phyloP scores from a whole-genome alignment of 2,113 vertebrate genomes.

The Phocoena phocoena region DNA sequence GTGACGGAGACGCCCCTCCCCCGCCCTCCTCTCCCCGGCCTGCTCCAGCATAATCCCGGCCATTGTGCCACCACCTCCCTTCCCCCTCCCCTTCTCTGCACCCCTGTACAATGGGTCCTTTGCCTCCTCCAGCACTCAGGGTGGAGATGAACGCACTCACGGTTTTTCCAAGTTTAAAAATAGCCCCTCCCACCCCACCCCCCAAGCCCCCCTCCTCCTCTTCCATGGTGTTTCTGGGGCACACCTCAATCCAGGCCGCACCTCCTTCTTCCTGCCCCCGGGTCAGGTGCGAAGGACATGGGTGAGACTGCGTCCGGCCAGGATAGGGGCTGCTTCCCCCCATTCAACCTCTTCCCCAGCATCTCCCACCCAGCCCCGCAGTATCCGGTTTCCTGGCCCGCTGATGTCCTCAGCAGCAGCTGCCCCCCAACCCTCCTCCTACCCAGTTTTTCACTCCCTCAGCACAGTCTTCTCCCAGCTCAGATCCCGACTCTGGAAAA shows the following conservation, averaged over 20 bases:
- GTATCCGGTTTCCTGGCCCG: constrained; percentile 68
- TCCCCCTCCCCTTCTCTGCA: not conserved
- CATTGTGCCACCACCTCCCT: constrained; percentile 71
- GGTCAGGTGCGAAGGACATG: constrained; percentile 63
- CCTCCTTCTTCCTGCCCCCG: constrained; percentile 45
- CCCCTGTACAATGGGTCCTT: constrained; percentile 81
- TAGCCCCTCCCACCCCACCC: constrained; percentile 32
- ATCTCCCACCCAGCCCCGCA: not conserved
- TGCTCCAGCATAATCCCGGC: not conserved
- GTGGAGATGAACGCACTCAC: constrained; percentile 75
- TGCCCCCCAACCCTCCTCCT: constrained; percentile 3
- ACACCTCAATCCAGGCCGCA: not conserved
- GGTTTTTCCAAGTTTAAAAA: constrained; percentile 79
- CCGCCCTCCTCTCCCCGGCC: not conserved
- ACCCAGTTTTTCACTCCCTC: not conserved
- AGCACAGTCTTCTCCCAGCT: not conserved
- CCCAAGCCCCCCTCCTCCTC: not conserved
- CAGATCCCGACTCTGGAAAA: not conserved
- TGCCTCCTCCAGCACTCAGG: constrained; percentile 47
- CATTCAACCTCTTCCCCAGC: constrained; percentile 60
- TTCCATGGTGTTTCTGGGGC: not conserved
- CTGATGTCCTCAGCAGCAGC: not conserved
- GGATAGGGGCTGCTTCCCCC: constrained; percentile 61
- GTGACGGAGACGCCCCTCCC: not conserved
- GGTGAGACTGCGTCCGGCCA: constrained; percentile 19